Conservation (phyloP, 1,140 invertebrate species). For the Chymomyza costata region DNA sequence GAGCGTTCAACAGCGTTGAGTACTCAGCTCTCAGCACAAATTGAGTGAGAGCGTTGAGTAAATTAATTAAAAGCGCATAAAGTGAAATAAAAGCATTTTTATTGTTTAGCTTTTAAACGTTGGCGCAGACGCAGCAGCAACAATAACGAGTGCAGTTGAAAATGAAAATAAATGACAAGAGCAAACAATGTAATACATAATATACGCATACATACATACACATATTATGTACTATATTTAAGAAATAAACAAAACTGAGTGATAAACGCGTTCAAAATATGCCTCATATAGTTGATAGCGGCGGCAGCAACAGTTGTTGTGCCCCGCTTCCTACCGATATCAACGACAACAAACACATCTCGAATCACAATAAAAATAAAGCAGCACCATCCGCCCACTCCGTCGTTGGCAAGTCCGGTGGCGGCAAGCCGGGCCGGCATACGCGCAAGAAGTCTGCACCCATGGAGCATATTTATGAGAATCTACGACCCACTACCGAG, state of each 20-base stretch:
- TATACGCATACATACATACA: slow-evolving; percentile 1
- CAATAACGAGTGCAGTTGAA: too few species aligned
- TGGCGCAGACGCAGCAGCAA: too few species aligned
- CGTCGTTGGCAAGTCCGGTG: slow-evolving; percentile 24
- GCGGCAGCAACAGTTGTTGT: slow-evolving; percentile 9
- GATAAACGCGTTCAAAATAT: slow-evolving; percentile 44
- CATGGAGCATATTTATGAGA: slow-evolving; percentile 55
- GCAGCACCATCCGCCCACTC: slow-evolving; percentile 17
- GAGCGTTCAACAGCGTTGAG: slow-evolving; percentile 7
- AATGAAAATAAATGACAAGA: background rate
- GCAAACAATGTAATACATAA: background rate
- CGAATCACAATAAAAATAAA: slow-evolving; percentile 30
- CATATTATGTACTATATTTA: slow-evolving; percentile 27
- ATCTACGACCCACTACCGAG: slow-evolving; percentile 30
- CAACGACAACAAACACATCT: slow-evolving; percentile 31
- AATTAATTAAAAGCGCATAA: slow-evolving; percentile 38
- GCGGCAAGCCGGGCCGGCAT: too few species aligned
- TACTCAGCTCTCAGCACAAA: slow-evolving; percentile 4
- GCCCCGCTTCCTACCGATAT: too few species aligned
- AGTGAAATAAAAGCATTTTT: slow-evolving; percentile 24
- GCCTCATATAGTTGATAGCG: slow-evolving; percentile 28
- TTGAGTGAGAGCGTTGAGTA: slow-evolving; percentile 12
- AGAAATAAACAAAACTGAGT: slow-evolving; percentile 37
- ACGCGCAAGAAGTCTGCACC: too few species aligned
- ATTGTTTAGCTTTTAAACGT: background rate